Base-by-base conservation (phyloP, 2,113 vertebrate species). In the Pedetes capensis region DNA sequence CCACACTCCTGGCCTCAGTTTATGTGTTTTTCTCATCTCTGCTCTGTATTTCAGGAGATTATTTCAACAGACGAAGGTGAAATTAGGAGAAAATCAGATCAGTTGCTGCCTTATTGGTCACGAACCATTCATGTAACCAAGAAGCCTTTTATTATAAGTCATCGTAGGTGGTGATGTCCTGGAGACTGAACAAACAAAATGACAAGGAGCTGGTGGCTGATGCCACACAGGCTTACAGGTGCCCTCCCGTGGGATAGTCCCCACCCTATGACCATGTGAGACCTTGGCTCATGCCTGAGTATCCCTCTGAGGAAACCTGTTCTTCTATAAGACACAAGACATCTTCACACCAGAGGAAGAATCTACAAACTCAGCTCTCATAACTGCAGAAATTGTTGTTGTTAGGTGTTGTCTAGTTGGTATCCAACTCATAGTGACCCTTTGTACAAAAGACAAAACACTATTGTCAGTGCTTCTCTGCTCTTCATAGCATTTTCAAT, bases 381-480 rank as follows among this genome's bases (percentile, higher is more conserved):
- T 61, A 71, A 86, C 83, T 71, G 80, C 53, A 94, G 87, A 71
- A 85, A 87, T n/a, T n/a, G n/a, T n/a, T n/a, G n/a, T n/a, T n/a
- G n/a, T n/a, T n/a, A n/a, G n/a, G n/a, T n/a, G n/a, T n/a, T n/a
- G n/a, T n/a, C n/a, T n/a, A n/a, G n/a, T n/a, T n/a, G n/a, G n/a
- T n/a, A n/a, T n/a, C n/a, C n/a, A n/a, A n/a, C n/a, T n/a, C n/a
- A n/a, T n/a, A n/a, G n/a, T n/a, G n/a, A n/a, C n/a, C n/a, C n/a
- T n/a, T n/a, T n/a, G n/a, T n/a, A n/a, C n/a, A n/a, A n/a, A n/a
- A n/a, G n/a, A n/a, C n/a, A n/a, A n/a, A n/a, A n/a, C n/a, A n/a
- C n/a, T n/a, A n/a, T n/a, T n/a, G n/a, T n/a, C n/a, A n/a, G n/a
- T n/a, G n/a, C n/a, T n/a, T n/a, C n/a, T n/a, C n/a, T n/a, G n/a